Conservation (phyloP, 2,113 vertebrate genomes). For the Panurus biarmicus region DNA sequence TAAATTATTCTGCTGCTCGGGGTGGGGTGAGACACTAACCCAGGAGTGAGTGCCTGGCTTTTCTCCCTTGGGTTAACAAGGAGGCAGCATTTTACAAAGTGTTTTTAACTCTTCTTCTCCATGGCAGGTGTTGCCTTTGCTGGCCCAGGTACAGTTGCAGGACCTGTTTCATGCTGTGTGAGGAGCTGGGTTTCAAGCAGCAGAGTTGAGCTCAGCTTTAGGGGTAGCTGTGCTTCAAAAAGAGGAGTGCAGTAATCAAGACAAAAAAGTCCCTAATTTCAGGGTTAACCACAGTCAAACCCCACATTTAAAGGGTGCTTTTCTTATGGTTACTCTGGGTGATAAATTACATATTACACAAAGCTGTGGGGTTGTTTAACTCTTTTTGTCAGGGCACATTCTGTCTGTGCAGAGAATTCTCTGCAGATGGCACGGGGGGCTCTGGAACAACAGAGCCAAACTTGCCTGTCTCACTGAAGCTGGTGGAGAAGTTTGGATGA, state of each 20-base stretch:
- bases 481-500: not conserved
- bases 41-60: not conserved
- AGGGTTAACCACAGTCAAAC: not conserved
- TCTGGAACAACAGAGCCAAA: not conserved
- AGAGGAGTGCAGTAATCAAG: not conserved
- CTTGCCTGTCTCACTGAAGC: not conserved
- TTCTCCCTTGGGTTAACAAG: not conserved
- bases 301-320: not conserved
- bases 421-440: not conserved
- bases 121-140: not conserved
- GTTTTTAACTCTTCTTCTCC: not conserved
- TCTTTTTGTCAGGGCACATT: not conserved
- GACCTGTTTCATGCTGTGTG: not conserved
- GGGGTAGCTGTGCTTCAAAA: not conserved
- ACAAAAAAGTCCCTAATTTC: not conserved
- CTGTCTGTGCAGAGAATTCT: not conserved
- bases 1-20: not conserved
- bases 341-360: not conserved
- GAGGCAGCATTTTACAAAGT: not conserved
- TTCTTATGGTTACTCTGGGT: not conserved
- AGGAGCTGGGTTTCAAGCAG: not conserved
- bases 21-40: not conserved
- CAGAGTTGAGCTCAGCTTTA: rapidly evolving
- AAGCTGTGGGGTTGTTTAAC: not conserved
- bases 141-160: not conserved